A percentile compares a stretch with the other conserved stretches of the same genome.
phyloP scores from a whole-genome alignment of 2,113 vertebrate genomes.

The Pionites leucogaster region DNA sequence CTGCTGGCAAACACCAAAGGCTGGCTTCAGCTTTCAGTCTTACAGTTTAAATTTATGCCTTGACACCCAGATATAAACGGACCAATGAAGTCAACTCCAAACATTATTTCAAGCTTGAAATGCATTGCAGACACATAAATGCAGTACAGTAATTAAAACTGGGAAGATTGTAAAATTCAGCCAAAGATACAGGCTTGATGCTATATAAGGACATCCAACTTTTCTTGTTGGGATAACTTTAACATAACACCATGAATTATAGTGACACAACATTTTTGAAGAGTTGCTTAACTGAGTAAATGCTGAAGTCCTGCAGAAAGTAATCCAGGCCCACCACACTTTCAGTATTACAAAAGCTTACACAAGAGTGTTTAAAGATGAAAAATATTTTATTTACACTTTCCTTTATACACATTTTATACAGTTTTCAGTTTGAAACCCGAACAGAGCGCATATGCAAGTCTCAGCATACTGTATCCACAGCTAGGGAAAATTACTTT shows the following conservation, averaged over 20 bases:
- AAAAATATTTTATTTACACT: constrained; percentile 88
- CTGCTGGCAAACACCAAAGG: neutral
- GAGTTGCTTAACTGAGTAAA: neutral
- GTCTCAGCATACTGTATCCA: constrained; percentile 74
- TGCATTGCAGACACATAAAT: neutral
- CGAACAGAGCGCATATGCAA: constrained; percentile 72
- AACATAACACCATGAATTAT: neutral
- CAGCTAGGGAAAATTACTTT: constrained; percentile 72
- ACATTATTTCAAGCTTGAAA: neutral
- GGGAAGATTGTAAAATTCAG: neutral
- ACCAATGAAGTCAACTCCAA: neutral
- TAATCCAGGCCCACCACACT: neutral
- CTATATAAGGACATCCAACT: neutral
- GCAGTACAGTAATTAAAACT: neutral
- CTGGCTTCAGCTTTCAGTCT: neutral
- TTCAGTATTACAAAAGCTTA: constrained; percentile 11
- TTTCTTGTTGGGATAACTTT: neutral
- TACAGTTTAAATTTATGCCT: neutral
- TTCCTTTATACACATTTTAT: constrained; percentile 81
- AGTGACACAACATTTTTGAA: neutral
- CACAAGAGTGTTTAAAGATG: constrained; percentile 73
- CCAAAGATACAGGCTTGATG: neutral
- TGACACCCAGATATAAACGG: fast-evolving
- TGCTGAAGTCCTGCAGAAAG: neutral
- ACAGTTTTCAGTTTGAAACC: constrained; percentile 78